Base-by-base conservation (phyloP, 2,797 vertebrate genomes). In the Sylvia borin region DNA sequence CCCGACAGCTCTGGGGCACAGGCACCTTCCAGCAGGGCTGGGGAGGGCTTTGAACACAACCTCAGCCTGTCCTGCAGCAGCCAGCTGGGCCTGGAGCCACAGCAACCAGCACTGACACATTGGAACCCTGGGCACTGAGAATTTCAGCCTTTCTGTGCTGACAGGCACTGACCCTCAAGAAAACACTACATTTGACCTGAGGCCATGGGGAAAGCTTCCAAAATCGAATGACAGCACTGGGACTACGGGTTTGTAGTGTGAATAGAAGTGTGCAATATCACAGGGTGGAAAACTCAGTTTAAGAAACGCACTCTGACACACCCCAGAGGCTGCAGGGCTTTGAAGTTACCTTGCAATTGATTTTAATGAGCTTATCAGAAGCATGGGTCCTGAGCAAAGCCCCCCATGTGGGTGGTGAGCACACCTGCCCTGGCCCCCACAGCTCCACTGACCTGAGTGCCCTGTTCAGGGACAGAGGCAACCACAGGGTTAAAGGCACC, bases 381-480 rank as follows among this genome's bases (percentile, higher is more conserved):
- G 1, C 1, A 1, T 0, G 24, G 36, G 36, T 2, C 16, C 47
- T 3, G n/a, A 55, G 24, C 1, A 1, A n/a, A n/a, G 34, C 12
- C 16, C 22, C 40, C 51, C 43, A 3, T 0, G 25, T 1, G 71
- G 43, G 19, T 26, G 64, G 27, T 11, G 78, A 12, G 42, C 43
- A 21, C 5, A 6, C 14, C 58, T 19, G 42, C 13, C 43, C 4
- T 0, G 14, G 38, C 34, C 25, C 2, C 2, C 60, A 7, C 0
- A 5, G 50, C 70, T 12, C 18, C 26, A 0, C 84, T 43, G 50
- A 31, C 40, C 40, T 11, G 26, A 32, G 0, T 3, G 47, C 43
- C 42, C 51, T 31, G 43, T 0, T 11, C 29, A 34, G 55, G 83
- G 40, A 75, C 87, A 92, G 16, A 53, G 70, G 43, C 6, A 55